These are phyloP conservation scores for Elachura formosa DNA, from an alignment of 2,113 vertebrate genomes.

Conservation along the genomic window DNA sequence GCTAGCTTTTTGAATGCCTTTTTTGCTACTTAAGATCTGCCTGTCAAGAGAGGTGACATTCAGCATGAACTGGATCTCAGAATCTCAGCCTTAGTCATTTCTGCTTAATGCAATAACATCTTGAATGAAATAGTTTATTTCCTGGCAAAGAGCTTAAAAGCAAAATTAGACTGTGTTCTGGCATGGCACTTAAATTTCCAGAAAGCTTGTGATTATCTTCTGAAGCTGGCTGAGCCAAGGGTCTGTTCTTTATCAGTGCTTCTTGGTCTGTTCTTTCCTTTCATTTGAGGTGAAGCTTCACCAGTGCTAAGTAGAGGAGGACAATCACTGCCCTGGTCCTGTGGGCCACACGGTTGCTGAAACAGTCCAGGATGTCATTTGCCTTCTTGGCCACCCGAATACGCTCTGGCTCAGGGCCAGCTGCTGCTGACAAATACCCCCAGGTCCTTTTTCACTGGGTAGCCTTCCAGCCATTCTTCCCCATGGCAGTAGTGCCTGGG, in stretches of 20 bases:
- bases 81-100: constrained; percentile 33
- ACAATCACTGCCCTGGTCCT: neutral
- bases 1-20: neutral
- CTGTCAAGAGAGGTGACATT: constrained; percentile 30
- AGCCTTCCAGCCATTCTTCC: neutral
- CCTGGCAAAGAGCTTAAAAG: constrained; percentile 47
- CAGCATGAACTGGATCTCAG: constrained; percentile 7
- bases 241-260: constrained; percentile 45
- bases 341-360: neutral
- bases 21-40: constrained; percentile 15
- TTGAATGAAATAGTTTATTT: constrained; percentile 59
- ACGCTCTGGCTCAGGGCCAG: neutral
- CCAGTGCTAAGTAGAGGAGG: neutral
- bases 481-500: neutral
- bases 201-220: constrained; percentile 48
- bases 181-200: constrained; percentile 52
- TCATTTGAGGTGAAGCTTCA: neutral
- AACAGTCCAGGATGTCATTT: neutral
- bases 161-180: constrained; percentile 45
- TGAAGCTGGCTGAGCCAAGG: constrained; percentile 16
- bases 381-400: neutral
- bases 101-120: constrained; percentile 52
- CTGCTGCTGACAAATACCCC: neutral
- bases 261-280: constrained; percentile 1
- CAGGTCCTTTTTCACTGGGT: neutral